A percentile compares a stretch with the other conserved stretches of the same genome.
These are phyloP conservation scores for Caerostris darwini DNA, from an alignment of 1,140 invertebrate species.

Conservation along the genomic window DNA sequence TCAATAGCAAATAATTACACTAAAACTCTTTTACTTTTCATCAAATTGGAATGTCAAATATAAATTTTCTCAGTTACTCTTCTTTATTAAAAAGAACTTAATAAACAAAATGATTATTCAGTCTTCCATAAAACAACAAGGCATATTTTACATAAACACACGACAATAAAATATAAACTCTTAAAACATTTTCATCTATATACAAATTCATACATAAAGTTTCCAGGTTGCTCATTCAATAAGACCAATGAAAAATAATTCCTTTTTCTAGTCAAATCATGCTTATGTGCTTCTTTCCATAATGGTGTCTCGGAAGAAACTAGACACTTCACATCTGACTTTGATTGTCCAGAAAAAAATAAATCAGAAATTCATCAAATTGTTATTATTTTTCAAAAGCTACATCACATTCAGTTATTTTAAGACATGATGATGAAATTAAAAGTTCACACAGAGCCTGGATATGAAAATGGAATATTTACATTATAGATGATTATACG, in stretches of 20 bases:
- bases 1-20: neutral
- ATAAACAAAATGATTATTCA: neutral
- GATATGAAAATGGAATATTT: slow-evolving; percentile 41
- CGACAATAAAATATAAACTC: slow-evolving; percentile 71
- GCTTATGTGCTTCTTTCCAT: neutral
- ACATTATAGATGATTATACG: slow-evolving; percentile 15
- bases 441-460: slow-evolving; percentile 18
- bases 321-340: no score
- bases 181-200: slow-evolving; percentile 65
- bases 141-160: slow-evolving; percentile 71
- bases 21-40: neutral
- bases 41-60: slow-evolving; percentile 34
- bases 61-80: neutral
- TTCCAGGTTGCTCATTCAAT: slow-evolving; percentile 27
- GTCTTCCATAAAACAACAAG: slow-evolving; percentile 36
- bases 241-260: neutral
- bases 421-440: neutral
- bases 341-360: slow-evolving; percentile 4
- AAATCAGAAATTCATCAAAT: neutral
- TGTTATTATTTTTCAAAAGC: neutral
- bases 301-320: neutral
- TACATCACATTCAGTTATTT: neutral
- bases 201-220: slow-evolving; percentile 69
- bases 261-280: slow-evolving; percentile 12
- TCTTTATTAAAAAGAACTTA: neutral